Base-by-base conservation (phyloP, 2,113 vertebrate genomes). In the Mixornis gularis region DNA sequence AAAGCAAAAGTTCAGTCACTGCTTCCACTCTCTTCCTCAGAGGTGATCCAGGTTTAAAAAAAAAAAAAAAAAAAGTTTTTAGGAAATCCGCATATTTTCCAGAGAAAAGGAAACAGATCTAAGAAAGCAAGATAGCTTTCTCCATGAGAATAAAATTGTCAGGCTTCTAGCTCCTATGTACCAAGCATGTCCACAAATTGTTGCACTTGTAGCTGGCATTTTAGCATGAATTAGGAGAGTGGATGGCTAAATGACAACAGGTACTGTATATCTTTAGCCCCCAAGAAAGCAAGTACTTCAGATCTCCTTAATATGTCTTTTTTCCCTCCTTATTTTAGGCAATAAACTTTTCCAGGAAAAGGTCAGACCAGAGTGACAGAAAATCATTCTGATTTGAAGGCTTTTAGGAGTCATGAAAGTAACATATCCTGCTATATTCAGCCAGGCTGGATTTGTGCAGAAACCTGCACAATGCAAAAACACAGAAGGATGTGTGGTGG, bases 301-400 rank as follows among this genome's bases (percentile, higher is more conserved):
- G 53, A 69, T 82, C 32, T 82, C 49, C 69, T 77, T 53, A 93
- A 60, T 10, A 7, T 20, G 36, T 69, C 62, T 66, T 68, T 66
- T 74, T 49, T 72, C 7, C 22, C 9, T 53, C 13, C 68, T 84
- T 55, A 51, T 94, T 95, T 93, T 41, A 93, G 64, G 83, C 73
- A 93, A 90, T 93, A 93, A 51, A 29, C 89, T 79, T 90, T 90
- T 78, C 41, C 55, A 68, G 21, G 71, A 72, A 95, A 96, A 94
- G 91, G 90, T 95, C 92, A 95, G 79, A 63, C 32, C 55, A 95
- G 41, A 3, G 24, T 88, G 78, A 94, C 92, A 96, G 91, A 97
- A 96, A 96, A 95, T 95, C 87, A 79, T 94, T 96, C 79, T 71
- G 46, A 86, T 87, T 58, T 94, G 85, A 96, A 94, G 49, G 83